Evolutionary conservation across 2,888 invertebrate genomes (phyloP).

Genomic region (Oegoconia quadripuncta): DNA sequence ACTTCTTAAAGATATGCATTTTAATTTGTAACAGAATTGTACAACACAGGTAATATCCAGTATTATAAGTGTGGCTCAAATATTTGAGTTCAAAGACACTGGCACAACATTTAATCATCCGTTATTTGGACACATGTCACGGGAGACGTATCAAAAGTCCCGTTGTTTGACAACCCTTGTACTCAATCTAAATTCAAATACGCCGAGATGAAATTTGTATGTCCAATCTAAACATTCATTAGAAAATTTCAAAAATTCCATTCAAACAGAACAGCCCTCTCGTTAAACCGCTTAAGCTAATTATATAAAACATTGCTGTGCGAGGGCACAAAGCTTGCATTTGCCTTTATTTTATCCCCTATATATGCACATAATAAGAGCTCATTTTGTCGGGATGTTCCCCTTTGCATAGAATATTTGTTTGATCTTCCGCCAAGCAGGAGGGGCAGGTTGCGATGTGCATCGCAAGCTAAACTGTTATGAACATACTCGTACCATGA

Average conservation of each 20-base stretch:
- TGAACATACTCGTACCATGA: background rate
- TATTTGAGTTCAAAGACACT: constrained; percentile 30
- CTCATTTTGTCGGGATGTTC: constrained; percentile 48
- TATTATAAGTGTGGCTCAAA: no score
- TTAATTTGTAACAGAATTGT: no score
- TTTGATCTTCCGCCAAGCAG: constrained; percentile 64
- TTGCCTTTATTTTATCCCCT: constrained; percentile 44
- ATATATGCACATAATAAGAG: constrained; percentile 61
- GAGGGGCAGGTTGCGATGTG: constrained; percentile 34
- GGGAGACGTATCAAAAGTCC: constrained; percentile 40
- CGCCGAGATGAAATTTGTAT: constrained; percentile 54
- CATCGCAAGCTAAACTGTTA: constrained; percentile 23
- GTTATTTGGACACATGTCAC: constrained; percentile 72
- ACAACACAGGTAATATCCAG: no score
- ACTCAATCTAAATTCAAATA: constrained; percentile 66
- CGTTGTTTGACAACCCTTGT: constrained; percentile 37
- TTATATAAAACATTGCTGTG: constrained; percentile 66
- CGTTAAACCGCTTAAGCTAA: constrained; percentile 74
- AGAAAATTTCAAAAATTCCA: constrained; percentile 56
- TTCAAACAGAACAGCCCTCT: constrained; percentile 47
- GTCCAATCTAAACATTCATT: constrained; percentile 75
- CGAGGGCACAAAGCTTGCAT: constrained; percentile 46
- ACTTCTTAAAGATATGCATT: no score
- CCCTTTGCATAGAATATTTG: constrained; percentile 65
- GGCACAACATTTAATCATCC: constrained; percentile 31